Base-by-base conservation (phyloP, 2,797 vertebrate genomes). In the Helarctos malayanus region DNA sequence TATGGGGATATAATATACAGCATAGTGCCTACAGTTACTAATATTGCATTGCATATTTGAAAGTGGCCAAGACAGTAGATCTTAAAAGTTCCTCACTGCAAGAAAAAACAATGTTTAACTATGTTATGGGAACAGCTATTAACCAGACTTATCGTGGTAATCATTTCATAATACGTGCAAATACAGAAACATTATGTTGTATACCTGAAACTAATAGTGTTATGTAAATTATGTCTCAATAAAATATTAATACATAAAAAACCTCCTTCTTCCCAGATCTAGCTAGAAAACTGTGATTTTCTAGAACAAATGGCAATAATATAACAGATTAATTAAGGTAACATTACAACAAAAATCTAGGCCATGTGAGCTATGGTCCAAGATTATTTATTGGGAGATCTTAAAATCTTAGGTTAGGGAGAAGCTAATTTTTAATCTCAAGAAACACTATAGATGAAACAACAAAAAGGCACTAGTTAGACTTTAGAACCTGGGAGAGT, bases 361-460 rank as follows among this genome's bases (percentile, higher is more conserved):
- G 65, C 49, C 32, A 12, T 11, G 54, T 15, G 29, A 56, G 25
- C 10, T 69, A 68, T 1, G 41, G n/a, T 38, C 2, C 32, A 82
- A 91, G n/a, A 57, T 88, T 59, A 84, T 0, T 88, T 59, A 84
- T 0, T 21, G 35, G 21, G 59, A 84, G 7, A 90, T 45, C 15
- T 68, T 81, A 84, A 84, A 75, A 49, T 76, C 73, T 35, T 35
- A 49, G 54, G 27, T 45, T 12, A 63, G 45, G 47, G 7, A 92
- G 80, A 95, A 89, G 56, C 47, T 54, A 80, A 76, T 49, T 69
- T 41, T 88, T 63, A 57, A 61, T 56, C n/a, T 80, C 49, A 83
- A 83, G 35, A 68, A 88, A 18, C 52, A 90, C 16, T 76, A 18
- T 76, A 78, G 73, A 69, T 25, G 9, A 71, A 78, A 18, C 21